Conservation (phyloP, 2,113 vertebrate genomes). For the Phodopus roborovskii region DNA sequence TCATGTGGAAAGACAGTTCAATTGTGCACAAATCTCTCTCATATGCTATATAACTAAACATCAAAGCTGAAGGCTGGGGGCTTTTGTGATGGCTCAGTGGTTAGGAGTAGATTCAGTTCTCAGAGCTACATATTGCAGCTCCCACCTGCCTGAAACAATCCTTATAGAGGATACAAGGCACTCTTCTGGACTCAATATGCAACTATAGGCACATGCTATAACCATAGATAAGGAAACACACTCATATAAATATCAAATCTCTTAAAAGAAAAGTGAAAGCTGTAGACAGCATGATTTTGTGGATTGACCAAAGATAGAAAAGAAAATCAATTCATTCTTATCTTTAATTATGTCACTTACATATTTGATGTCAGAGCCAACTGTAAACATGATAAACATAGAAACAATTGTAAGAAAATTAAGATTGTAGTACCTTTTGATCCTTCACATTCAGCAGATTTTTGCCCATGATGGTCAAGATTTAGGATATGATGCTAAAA, state of each 20-base stretch:
- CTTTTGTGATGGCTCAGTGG: too few relatives aligned
- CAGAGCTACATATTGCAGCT: not conserved
- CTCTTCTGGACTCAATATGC: not conserved
- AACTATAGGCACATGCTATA: not conserved
- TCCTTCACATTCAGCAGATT: not conserved
- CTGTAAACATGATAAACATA: not conserved
- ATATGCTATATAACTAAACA: not conserved
- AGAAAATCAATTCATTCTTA: not conserved
- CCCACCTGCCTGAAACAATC: not conserved
- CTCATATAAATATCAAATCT: not conserved
- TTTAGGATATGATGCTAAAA: not conserved
- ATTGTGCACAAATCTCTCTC: constrained; percentile 15
- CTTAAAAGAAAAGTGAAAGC: not conserved
- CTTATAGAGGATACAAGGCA: not conserved
- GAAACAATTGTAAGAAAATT: constrained; percentile 26
- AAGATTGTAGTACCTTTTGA: not conserved
- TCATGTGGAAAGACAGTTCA: constrained; percentile 51
- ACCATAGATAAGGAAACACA: not conserved
- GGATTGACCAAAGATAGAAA: not conserved
- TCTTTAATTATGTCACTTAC: not conserved
- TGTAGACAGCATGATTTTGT: not conserved
- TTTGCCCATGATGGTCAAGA: not conserved
- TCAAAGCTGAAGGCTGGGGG: not conserved
- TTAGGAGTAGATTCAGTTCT: not conserved
- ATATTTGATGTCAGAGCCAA: not conserved